These are phyloP conservation scores for Lemur catta DNA, from an alignment of 2,797 vertebrate species.

Conservation along the genomic window DNA sequence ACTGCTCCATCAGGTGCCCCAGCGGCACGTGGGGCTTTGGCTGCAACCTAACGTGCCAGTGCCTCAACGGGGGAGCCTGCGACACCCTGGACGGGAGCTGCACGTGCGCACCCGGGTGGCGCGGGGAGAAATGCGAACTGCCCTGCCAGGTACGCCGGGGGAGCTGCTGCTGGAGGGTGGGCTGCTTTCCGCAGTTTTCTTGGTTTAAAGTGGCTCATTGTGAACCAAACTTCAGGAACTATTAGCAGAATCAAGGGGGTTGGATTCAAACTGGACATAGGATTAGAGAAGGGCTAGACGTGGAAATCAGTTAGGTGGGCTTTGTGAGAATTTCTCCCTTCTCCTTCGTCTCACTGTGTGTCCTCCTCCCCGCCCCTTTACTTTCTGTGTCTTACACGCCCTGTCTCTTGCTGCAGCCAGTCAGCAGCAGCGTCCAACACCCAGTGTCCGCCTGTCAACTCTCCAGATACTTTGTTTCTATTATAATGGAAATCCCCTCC, in stretches of 20 bases:
- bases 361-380: not conserved
- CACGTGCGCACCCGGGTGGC: conserved; percentile 94
- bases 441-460: conserved; percentile 17
- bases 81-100: conserved; percentile 92
- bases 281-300: not conserved
- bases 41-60: conserved; percentile 93
- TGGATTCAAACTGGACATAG: not conserved
- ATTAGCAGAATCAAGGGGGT: not conserved
- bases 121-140: conserved; percentile 90
- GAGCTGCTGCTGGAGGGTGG: too few relatives aligned
- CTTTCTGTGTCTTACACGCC: not conserved
- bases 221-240: not conserved
- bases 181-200: not conserved
- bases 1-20: conserved; percentile 97
- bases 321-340: not conserved
- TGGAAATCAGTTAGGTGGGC: not conserved
- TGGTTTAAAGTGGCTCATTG: not conserved
- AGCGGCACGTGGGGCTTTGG: conserved; percentile 95
- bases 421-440: not conserved
- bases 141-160: conserved; percentile 90
- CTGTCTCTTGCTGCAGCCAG: not conserved
- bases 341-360: not conserved
- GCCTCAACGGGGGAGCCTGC: conserved; percentile 93
- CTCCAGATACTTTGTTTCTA: conserved; percentile 39
- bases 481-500: conserved; percentile 40